A percentile compares a stretch with the other conserved stretches of the same genome.
Conservation (phyloP, 2,888 invertebrate genomes). For the Microchrysa polita region DNA sequence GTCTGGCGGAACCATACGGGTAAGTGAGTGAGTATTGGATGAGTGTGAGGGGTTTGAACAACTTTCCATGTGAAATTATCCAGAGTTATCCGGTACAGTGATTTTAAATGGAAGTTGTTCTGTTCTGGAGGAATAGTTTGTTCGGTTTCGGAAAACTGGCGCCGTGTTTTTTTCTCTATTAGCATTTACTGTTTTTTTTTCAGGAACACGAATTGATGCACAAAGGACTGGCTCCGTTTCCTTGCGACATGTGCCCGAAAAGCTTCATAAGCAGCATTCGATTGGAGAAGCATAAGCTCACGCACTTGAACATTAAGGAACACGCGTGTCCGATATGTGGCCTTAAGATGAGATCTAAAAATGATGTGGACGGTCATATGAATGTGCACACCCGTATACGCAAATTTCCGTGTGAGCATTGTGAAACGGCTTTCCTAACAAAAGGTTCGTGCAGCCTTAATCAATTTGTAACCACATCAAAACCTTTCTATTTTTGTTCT, state of each 20-base stretch:
- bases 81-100: no score
- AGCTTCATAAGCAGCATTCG: constrained; percentile 20
- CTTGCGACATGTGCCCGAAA: constrained; percentile 34
- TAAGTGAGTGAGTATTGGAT: no score
- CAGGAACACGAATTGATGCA: constrained; percentile 42
- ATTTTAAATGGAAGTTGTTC: no score
- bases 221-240: constrained; percentile 28
- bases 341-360: constrained; percentile 13
- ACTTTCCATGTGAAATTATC: no score
- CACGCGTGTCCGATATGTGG: constrained; percentile 25
- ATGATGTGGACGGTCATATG: constrained; percentile 40
- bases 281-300: constrained; percentile 32
- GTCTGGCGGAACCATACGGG: no score
- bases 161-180: no score
- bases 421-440: constrained; percentile 29
- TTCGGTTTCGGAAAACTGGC: no score
- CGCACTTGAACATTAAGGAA: constrained; percentile 35
- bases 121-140: no score
- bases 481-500: no score
- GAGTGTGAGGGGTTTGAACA: no score
- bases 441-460: constrained; percentile 16
- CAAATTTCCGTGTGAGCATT: constrained; percentile 32
- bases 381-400: constrained; percentile 36
- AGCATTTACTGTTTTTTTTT: no score
- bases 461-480: no score